Evolutionary conservation across 2,888 invertebrate genomes (phyloP).

Genomic region (Plagiodera versicolora): DNA sequence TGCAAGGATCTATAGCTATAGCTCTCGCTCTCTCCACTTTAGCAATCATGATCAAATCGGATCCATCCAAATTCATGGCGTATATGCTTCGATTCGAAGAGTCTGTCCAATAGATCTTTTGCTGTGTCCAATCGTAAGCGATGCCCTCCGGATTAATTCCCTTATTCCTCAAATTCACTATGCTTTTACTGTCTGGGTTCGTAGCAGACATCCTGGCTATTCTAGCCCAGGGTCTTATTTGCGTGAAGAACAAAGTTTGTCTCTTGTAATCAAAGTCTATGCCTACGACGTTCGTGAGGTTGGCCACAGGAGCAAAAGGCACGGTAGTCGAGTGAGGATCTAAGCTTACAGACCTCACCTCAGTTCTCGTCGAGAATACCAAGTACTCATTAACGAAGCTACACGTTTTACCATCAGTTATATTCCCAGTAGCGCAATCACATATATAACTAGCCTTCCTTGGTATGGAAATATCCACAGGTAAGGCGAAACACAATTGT

Average conservation of each 20-base stretch:
- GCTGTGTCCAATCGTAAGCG: constrained; percentile 97
- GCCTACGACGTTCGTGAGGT: constrained; percentile 91
- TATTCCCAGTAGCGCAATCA: constrained; percentile 88
- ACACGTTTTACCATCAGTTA: constrained; percentile 71
- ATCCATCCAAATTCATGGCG: constrained; percentile 89
- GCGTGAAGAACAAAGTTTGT: constrained; percentile 86
- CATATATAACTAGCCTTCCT: constrained; percentile 66
- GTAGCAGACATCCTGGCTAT: constrained; percentile 80
- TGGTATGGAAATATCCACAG: constrained; percentile 63
- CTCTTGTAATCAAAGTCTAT: constrained; percentile 93
- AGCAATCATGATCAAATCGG: constrained; percentile 87
- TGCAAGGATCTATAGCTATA: constrained; percentile 95
- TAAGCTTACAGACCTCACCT: constrained; percentile 87
- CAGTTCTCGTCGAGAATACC: constrained; percentile 91
- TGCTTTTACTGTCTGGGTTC: constrained; percentile 64
- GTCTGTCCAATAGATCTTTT: constrained; percentile 98
- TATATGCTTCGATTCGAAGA: constrained; percentile 93
- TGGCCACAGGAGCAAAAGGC: constrained; percentile 83
- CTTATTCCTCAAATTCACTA: constrained; percentile 71
- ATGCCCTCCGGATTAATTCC: constrained; percentile 89
- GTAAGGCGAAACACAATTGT: constrained; percentile 94
- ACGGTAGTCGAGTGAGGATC: constrained; percentile 79
- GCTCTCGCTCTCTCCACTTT: constrained; percentile 92
- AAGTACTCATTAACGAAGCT: constrained; percentile 85
- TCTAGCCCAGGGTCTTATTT: constrained; percentile 88